These are phyloP conservation scores for Tachystola acroxantha DNA, from an alignment of 2,888 invertebrate genomes.

Conservation along the genomic window DNA sequence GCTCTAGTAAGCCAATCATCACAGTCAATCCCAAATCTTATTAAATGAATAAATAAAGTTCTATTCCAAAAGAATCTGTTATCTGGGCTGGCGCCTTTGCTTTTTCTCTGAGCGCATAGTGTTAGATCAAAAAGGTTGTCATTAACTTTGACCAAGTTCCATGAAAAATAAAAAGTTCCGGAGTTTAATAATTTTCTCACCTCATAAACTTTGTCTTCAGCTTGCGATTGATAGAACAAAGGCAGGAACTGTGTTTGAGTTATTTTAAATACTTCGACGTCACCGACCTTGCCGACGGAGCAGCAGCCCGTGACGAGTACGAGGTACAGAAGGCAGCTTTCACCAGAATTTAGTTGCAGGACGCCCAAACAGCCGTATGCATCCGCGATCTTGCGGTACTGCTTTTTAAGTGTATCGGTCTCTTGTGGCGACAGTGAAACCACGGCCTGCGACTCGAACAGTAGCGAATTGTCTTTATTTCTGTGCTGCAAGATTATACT, in stretches of 20 bases:
- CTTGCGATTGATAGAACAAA: slow-evolving; percentile 83
- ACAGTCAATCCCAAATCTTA: slow-evolving; percentile 94
- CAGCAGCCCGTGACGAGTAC: slow-evolving; percentile 97
- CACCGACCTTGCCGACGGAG: slow-evolving; percentile 96
- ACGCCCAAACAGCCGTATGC: slow-evolving; percentile 98
- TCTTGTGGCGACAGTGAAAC: slow-evolving; percentile 92
- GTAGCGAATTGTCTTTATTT: slow-evolving; percentile 89
- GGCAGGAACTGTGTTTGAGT: slow-evolving; percentile 95
- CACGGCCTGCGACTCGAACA: slow-evolving; percentile 95
- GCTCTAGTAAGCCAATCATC: slow-evolving; percentile 94
- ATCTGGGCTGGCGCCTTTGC: slow-evolving; percentile 89
- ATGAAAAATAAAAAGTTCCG: slow-evolving; percentile 99
- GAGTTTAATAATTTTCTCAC: slow-evolving; percentile 94
- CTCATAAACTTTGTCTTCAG: slow-evolving; percentile 80
- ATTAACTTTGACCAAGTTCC: slow-evolving; percentile 77
- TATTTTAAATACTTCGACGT: slow-evolving; percentile 96
- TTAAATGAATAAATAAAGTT: slow-evolving; percentile 94
- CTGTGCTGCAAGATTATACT: slow-evolving; percentile 94
- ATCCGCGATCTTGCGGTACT: slow-evolving; percentile 94
- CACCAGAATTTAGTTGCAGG: slow-evolving; percentile 90
- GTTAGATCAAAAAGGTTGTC: slow-evolving; percentile 90
- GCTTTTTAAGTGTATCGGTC: slow-evolving; percentile 91
- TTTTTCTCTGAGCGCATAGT: slow-evolving; percentile 93
- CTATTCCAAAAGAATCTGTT: slow-evolving; percentile 99
- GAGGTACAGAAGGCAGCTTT: slow-evolving; percentile 90